Evolutionary conservation across 2,797 vertebrate species (phyloP).

Genomic region (Sylvilagus floridanus): DNA sequence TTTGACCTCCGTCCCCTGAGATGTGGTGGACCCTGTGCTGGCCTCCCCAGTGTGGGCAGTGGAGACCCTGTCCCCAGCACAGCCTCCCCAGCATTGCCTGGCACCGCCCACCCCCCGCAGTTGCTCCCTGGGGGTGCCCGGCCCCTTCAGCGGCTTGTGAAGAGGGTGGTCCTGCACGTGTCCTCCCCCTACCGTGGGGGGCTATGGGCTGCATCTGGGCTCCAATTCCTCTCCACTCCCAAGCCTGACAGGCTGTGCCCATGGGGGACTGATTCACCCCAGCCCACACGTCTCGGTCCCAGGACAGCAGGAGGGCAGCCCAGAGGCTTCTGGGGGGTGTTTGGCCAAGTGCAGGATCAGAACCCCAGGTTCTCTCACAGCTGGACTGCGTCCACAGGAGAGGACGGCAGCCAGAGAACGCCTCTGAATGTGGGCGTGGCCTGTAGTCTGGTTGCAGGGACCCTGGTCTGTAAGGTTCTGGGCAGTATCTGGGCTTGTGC

Average conservation of each 20-base stretch:
- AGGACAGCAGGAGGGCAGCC: not conserved
- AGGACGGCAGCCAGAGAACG: not conserved
- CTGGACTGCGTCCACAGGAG: not conserved
- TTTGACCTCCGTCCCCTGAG: not conserved
- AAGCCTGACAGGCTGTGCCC: not conserved
- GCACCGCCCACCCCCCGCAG: not conserved
- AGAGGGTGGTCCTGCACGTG: not conserved
- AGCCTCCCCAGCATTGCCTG: not conserved
- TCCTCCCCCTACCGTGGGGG: too few species aligned
- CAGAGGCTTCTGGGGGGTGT: not conserved
- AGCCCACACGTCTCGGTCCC: not conserved
- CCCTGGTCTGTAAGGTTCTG: not conserved
- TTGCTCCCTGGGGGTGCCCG: not conserved
- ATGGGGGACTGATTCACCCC: not conserved
- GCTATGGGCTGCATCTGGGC: not conserved
- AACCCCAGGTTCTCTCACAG: not conserved
- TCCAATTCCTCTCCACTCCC: not conserved
- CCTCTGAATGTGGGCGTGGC: not conserved
- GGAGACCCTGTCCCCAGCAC: not conserved
- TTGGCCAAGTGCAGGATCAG: not conserved
- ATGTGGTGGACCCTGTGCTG: not conserved
- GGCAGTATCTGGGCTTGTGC: not conserved
- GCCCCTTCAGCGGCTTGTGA: not conserved
- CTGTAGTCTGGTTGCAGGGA: not conserved
- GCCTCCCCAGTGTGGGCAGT: not conserved